Evolutionary conservation across 2,113 vertebrate genomes (phyloP).

Genomic region (Clarias magur): DNA sequence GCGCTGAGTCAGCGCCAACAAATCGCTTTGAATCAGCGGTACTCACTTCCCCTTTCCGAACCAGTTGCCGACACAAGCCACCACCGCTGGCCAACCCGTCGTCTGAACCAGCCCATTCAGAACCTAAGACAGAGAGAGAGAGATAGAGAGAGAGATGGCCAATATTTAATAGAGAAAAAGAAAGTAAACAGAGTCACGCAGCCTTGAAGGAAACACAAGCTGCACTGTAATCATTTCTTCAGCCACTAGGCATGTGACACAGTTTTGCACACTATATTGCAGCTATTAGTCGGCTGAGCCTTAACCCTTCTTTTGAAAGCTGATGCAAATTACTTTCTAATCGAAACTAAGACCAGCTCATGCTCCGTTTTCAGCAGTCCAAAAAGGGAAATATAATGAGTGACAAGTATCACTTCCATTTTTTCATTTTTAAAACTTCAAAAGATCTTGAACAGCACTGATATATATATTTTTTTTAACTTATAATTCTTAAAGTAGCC

Average conservation of each 20-base stretch:
- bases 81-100: conserved; percentile 92
- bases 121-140: conserved; percentile 68
- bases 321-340: not conserved
- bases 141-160: not conserved
- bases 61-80: conserved; percentile 95
- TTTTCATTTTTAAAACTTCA: not conserved
- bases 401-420: conserved; percentile 39
- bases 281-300: not conserved
- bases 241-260: conserved; percentile 42
- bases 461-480: not conserved
- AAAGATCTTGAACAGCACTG: not conserved
- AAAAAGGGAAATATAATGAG: not conserved
- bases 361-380: not conserved
- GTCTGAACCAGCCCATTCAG: conserved; percentile 92
- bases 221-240: conserved; percentile 1
- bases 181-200: not conserved
- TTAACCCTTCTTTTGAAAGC: not conserved
- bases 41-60: conserved; percentile 98
- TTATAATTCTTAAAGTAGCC: not conserved
- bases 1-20: conserved; percentile 6
- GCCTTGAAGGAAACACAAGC: conserved; percentile 7
- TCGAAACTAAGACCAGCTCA: not conserved
- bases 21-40: not conserved
- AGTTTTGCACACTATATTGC: not conserved
- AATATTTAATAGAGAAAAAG: not conserved